These are phyloP conservation scores for Bursaphelenchus okinawaensis DNA, from an alignment of 2,888 invertebrate genomes.

Conservation along the genomic window DNA sequence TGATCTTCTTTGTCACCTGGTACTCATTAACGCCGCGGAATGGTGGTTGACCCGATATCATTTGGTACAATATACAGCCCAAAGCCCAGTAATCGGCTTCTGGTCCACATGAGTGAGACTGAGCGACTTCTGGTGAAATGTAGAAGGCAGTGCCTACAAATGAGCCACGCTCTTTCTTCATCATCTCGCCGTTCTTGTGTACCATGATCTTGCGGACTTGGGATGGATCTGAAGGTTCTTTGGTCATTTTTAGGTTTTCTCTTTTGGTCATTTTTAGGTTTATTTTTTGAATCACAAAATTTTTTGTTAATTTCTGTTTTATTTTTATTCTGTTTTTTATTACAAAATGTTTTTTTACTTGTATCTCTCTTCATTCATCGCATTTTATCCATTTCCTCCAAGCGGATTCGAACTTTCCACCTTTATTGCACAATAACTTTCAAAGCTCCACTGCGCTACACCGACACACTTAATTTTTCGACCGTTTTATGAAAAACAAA, in stretches of 20 bases:
- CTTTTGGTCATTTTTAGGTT: not conserved
- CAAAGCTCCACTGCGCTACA: too few species aligned
- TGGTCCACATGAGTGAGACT: conserved; percentile 49
- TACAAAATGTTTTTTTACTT: too few species aligned
- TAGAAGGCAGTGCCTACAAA: conserved; percentile 99
- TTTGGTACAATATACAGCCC: conserved; percentile 70
- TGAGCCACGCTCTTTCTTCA: conserved; percentile 50
- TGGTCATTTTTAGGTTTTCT: not conserved
- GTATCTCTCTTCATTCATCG: too few species aligned
- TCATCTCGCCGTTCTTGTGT: not conserved
- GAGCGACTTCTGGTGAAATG: conserved; percentile 90
- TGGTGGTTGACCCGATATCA: conserved; percentile 85
- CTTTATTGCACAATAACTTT: too few species aligned
- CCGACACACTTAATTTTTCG: too few species aligned
- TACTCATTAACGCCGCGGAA: conserved; percentile 80
- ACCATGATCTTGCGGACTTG: not conserved
- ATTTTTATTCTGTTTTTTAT: too few species aligned
- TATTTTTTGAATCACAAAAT: not conserved
- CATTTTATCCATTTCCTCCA: too few species aligned
- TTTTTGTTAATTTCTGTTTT: not conserved
- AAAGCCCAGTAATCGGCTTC: conserved; percentile 87
- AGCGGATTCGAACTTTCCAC: too few species aligned
- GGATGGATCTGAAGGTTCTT: not conserved
- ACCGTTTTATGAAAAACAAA: too few species aligned
- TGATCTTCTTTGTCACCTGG: conserved; percentile 89